phyloP scores from a whole-genome alignment of 2,888 invertebrate genomes.

The Pseudococcus viburni region DNA sequence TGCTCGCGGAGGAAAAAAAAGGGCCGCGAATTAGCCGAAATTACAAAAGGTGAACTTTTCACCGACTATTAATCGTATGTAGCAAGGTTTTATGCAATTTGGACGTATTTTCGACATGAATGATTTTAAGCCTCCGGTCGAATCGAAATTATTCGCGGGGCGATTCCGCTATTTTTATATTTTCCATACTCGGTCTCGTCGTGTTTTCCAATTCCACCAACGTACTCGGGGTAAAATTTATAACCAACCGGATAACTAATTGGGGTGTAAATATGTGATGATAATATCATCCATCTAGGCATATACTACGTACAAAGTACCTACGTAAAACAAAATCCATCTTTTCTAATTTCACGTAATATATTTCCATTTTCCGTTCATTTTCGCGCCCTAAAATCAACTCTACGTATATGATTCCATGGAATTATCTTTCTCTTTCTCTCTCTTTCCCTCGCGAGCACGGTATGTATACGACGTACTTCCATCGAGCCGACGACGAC shows the following conservation, averaged over 20 bases:
- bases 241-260: conserved; percentile 20
- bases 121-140: not conserved
- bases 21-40: not conserved
- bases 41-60: conserved; percentile 23
- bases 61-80: not conserved
- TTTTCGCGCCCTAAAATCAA: conserved; percentile 3
- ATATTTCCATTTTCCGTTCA: conserved; percentile 29
- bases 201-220: not conserved
- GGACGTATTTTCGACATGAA: not conserved
- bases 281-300: conserved; percentile 14
- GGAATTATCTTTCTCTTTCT: not conserved
- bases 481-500: conserved; percentile 8
- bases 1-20: not conserved
- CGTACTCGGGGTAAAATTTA: not conserved
- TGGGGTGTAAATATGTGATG: not conserved
- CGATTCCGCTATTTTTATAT: not conserved
- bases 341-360: conserved; percentile 37
- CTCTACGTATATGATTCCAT: not conserved
- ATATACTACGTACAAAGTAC: not conserved
- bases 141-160: not conserved
- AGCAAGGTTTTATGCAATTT: conserved; percentile 23
- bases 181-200: not conserved
- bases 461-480: not conserved
- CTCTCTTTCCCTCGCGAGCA: not conserved
- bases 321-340: conserved; percentile 28